Evolutionary conservation across 2,888 invertebrate species (phyloP), one percentile per base, ranked within the genome.

Genomic region (Melangyna quadrimaculata): DNA sequence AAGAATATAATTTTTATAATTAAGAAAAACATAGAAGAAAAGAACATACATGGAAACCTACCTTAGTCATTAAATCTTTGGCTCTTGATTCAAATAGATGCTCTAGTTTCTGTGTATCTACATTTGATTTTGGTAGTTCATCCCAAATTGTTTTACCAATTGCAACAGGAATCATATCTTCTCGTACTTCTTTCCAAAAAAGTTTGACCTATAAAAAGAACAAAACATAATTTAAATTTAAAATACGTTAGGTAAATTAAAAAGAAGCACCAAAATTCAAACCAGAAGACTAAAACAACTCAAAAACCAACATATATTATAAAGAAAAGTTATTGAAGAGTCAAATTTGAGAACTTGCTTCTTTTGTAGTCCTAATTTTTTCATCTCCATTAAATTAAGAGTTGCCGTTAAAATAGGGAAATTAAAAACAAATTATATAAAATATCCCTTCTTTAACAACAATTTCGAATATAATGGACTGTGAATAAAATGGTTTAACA

Each of bases 61-160:
- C 97, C 97, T 99, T 99, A 87, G 97, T 96, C 89, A 98, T 95
- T 89, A 98, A 94, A 93, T 99, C 99, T 93, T 98, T 98, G 87
- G 98, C 97, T 90, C 98, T 95, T 37, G 98, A 98, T 93, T 99
- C 99, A 92, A 99, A 99, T 81, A 99, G 94, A 93, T 98, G 98
- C 91, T 99, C 98, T 89, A 99, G 93, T 93, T 97, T 97, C 89
- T 97, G 96, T 8, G 96, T 97, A 91, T 99, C 99, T 29, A 99
- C 94, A 71, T 94, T 94, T 7, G 99, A 95, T 32, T 96, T 95
- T 45, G 95, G 95, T 67, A 99, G 92, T 90, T 98, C 97, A 91
- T 98, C 97, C 99, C 99, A 99, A 90, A 99, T 96, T 89, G 95
- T 95, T 69, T 95, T 94, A 87, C 93, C 93, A 61, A 95, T 93